phyloP scores from a whole-genome alignment of 2,888 invertebrate species.

The Andrena minutula region DNA sequence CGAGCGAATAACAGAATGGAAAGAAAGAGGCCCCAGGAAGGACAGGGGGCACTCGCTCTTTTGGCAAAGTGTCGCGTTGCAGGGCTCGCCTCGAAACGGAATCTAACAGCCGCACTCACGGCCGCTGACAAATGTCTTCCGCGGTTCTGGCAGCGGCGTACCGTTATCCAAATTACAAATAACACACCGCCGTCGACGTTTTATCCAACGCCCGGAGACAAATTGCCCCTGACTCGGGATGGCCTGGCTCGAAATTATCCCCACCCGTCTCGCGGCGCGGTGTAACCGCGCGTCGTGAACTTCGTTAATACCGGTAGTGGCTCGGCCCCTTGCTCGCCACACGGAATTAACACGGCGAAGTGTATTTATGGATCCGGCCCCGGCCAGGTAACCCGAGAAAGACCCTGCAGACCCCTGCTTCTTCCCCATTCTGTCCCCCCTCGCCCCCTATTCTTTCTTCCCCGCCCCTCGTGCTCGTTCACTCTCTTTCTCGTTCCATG shows the following conservation, averaged over 20 bases:
- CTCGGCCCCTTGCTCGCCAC: conserved; percentile 78
- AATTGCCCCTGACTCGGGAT: conserved; percentile 71
- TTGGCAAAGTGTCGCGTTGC: conserved; percentile 68
- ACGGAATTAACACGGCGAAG: conserved; percentile 81
- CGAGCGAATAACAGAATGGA: background rate
- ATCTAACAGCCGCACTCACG: conserved; percentile 55
- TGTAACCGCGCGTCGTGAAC: conserved; percentile 74
- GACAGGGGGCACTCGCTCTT: conserved; percentile 42
- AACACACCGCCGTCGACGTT: conserved; percentile 74
- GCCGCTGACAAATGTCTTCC: conserved; percentile 73
- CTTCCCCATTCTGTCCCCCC: conserved; percentile 43
- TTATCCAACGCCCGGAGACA: conserved; percentile 74
- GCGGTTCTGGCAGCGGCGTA: conserved; percentile 72
- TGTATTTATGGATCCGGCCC: conserved; percentile 81
- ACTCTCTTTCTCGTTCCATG: conserved; percentile 20
- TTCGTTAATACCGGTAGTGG: conserved; percentile 83
- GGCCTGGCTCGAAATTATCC: conserved; percentile 72
- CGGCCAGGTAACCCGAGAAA: conserved; percentile 77
- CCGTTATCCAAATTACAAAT: conserved; percentile 78
- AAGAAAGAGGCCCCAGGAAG: conserved; percentile 4
- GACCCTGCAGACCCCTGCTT: conserved; percentile 60
- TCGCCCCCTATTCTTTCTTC: conserved; percentile 6
- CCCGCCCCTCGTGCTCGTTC: conserved; percentile 4
- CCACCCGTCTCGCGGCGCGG: conserved; percentile 50
- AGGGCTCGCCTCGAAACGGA: conserved; percentile 63